phyloP scores from a whole-genome alignment of 1,140 invertebrate species.

The Solen grandis region DNA sequence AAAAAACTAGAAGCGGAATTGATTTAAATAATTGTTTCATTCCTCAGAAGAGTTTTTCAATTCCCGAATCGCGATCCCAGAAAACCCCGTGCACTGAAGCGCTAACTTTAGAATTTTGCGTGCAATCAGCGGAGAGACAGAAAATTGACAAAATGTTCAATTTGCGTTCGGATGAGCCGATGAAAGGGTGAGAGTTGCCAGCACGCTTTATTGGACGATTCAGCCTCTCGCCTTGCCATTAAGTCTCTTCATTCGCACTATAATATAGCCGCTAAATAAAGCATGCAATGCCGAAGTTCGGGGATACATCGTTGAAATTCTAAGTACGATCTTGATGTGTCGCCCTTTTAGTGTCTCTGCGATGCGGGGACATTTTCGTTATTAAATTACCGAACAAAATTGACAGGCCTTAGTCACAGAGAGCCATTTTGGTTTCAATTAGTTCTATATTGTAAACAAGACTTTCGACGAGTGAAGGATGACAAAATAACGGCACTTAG shows the following conservation, averaged over 20 bases:
- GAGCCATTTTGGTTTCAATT: conserved; percentile 34
- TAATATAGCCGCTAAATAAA: conserved; percentile 44
- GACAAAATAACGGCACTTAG: too few species aligned
- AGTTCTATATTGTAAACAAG: not conserved
- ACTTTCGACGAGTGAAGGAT: not conserved
- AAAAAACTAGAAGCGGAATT: conserved; percentile 51
- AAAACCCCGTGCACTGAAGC: conserved; percentile 46
- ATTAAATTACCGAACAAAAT: conserved; percentile 68
- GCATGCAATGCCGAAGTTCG: conserved; percentile 1
- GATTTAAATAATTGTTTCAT: conserved; percentile 58
- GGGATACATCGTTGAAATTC: conserved; percentile 25
- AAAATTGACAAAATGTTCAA: conserved; percentile 47
- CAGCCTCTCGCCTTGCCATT: conserved; percentile 38
- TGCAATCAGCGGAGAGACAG: conserved; percentile 24
- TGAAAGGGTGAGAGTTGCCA: conserved; percentile 30
- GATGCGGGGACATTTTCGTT: conserved; percentile 54
- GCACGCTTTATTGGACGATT: conserved; percentile 40
- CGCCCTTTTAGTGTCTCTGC: conserved; percentile 15
- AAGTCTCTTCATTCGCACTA: conserved; percentile 26
- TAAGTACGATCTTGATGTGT: conserved; percentile 29
- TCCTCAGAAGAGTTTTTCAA: conserved; percentile 55
- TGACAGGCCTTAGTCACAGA: conserved; percentile 65
- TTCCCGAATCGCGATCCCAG: conserved; percentile 49
- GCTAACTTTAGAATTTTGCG: conserved; percentile 28
- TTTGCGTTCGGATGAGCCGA: conserved; percentile 28